A percentile compares a stretch with the other conserved stretches of the same genome.
Conservation (phyloP, 2,797 vertebrate species). For the Cirrhinus mrigala region DNA sequence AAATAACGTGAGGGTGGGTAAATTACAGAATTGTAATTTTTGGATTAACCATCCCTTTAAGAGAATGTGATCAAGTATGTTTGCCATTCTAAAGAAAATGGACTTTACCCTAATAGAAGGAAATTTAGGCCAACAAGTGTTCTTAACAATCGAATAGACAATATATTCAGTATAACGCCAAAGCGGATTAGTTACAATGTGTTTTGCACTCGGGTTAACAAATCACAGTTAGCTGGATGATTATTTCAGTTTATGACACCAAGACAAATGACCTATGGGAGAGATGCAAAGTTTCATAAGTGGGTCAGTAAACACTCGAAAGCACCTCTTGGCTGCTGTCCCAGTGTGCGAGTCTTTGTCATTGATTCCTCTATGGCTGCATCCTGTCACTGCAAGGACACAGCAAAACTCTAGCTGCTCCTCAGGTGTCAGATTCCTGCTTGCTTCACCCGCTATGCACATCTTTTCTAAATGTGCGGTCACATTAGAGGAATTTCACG, state of each 20-base stretch:
- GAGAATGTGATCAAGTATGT: neutral
- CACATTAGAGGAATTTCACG: neutral
- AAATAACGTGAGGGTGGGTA: neutral
- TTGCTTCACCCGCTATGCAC: neutral
- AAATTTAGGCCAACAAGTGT: neutral
- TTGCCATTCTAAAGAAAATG: neutral
- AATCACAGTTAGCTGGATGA: conserved; percentile 14
- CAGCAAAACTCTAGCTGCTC: conserved; percentile 27
- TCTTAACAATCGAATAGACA: neutral
- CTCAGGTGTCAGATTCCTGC: conserved; percentile 27
- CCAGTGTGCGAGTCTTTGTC: conserved; percentile 30
- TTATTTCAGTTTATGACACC: neutral
- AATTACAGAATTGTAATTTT: neutral
- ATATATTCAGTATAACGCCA: conserved; percentile 2
- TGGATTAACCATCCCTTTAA: neutral
- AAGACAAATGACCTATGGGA: conserved; percentile 8
- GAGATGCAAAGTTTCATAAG: conserved; percentile 12
- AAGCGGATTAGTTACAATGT: neutral
- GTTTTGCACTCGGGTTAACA: conserved; percentile 16
- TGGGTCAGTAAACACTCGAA: conserved; percentile 17
- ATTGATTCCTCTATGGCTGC: conserved; percentile 37
- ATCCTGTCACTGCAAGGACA: conserved; percentile 37
- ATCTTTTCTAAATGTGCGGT: neutral
- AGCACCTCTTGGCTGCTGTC: conserved; percentile 19
- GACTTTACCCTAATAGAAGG: neutral